A percentile compares a stretch with the other conserved stretches of the same genome.
These are phyloP conservation scores for Drosophila auraria DNA, from an alignment of 1,140 invertebrate species.

Conservation along the genomic window DNA sequence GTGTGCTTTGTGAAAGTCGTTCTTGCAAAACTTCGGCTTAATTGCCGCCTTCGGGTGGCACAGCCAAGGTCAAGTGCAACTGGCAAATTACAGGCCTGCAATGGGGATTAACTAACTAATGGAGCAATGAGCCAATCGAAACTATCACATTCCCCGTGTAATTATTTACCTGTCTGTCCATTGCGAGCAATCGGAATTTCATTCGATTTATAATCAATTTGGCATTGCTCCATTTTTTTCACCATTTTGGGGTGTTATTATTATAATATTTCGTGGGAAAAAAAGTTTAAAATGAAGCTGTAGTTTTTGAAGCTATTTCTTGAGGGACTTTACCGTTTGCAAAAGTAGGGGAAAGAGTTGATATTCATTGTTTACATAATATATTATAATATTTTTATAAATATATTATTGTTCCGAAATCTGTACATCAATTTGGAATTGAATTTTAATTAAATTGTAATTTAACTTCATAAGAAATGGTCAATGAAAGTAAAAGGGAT, in stretches of 20 bases:
- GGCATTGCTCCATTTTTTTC: constrained; percentile 45
- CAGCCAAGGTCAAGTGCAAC: constrained; percentile 82
- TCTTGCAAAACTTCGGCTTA: constrained; percentile 77
- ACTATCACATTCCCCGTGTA: constrained; percentile 30
- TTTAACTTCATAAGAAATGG: too few relatives aligned
- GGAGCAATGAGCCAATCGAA: constrained; percentile 40
- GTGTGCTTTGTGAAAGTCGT: constrained; percentile 81
- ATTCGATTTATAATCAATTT: constrained; percentile 59
- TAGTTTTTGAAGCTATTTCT: neutral
- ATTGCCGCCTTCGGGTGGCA: constrained; percentile 55
- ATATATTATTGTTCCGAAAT: too few relatives aligned
- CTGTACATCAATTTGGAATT: too few relatives aligned
- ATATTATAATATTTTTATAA: too few relatives aligned
- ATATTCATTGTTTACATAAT: neutral
- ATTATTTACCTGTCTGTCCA: constrained; percentile 4
- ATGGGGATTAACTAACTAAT: constrained; percentile 42
- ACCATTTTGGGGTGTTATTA: constrained; percentile 46
- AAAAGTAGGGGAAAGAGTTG: neutral
- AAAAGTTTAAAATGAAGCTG: neutral
- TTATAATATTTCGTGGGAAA: neutral
- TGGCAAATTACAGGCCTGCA: constrained; percentile 72
- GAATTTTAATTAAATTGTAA: too few relatives aligned
- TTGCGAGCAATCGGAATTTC: constrained; percentile 30
- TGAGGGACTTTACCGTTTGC: neutral
- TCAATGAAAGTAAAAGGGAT: too few relatives aligned